Evolutionary conservation across 2,113 vertebrate species (phyloP), one percentile per base, ranked within the genome.

Genomic region (Calyptomena viridis): DNA sequence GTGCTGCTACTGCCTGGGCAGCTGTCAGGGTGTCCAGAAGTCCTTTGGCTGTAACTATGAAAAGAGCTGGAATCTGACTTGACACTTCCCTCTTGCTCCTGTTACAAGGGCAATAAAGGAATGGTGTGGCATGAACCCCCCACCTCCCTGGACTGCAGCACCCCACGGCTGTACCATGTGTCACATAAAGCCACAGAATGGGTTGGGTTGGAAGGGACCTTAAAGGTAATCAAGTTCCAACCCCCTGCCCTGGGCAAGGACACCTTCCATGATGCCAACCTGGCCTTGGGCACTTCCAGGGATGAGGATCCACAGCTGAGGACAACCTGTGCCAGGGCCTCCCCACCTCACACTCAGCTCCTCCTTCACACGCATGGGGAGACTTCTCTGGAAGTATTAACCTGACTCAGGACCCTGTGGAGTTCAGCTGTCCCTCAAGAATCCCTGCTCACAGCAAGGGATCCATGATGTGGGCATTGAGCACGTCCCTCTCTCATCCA

Each of bases 331-430:
- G 30, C 40, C 71, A 83, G n/a, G 20, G 25, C 63, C n/a, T 62
- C 1, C 2, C 20, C 55, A 35, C 11, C 71, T 89, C 53, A 46
- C 16, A 47, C 24, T 56, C 59, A 52, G 0, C 53, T 64, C 46
- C 87, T 56, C 47, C 49, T 39, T 77, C 64, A 31, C 24, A 14
- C 19, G 18, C 13, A 0, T 24, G 19, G 1, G 0, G 56, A 82
- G 52, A 49, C 22, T 50, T 58, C 47, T n/a, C 60, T 62, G 55
- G 35, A 30, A 14, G 24, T 16, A 35, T 56, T 73, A 19, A 4
- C 11, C 46, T 67, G 23, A 39, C 31, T 53, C 33, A 7, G 25
- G 66, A 31, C 37, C 19, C 28, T 30, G 55, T 33, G 50, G 42
- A 62, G 59, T 24, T 87, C 33, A 93, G 50, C 39, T 42, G 53